Base-by-base conservation (phyloP, 2,888 invertebrate species). In the Callimorpha dominula region DNA sequence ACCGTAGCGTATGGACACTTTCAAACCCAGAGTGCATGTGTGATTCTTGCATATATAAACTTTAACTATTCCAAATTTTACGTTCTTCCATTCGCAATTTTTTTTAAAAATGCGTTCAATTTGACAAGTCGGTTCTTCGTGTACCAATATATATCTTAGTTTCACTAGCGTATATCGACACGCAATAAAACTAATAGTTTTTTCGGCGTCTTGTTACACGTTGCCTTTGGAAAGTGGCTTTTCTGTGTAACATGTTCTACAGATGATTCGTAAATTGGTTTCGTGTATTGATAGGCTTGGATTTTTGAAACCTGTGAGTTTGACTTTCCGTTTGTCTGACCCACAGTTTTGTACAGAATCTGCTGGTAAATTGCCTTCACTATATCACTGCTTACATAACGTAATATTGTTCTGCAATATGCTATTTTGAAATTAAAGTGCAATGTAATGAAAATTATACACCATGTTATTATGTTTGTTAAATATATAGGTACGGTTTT, bases 51-150 rank as follows among this genome's bases (percentile, higher is more conserved):
- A n/a, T n/a, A n/a, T n/a, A n/a, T n/a, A n/a, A n/a, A n/a, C n/a
- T n/a, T n/a, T n/a, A n/a, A n/a, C n/a, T n/a, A n/a, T n/a, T n/a
- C n/a, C n/a, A n/a, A n/a, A n/a, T n/a, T n/a, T n/a, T n/a, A n/a
- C n/a, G n/a, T n/a, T n/a, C n/a, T n/a, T n/a, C n/a, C n/a, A n/a
- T n/a, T n/a, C n/a, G n/a, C n/a, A n/a, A n/a, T n/a, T n/a, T n/a
- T n/a, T n/a, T n/a, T n/a, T n/a, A n/a, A n/a, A n/a, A 54, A n/a
- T 46, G 11, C 46, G 9, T 54, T n/a, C 54, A 54, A 54, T 54
- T n/a, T 7, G 3, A 0, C 4, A 54, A n/a, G n/a, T 54, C 9
- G 3, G 0, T n/a, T 0, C 17, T 54, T 7, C n/a, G 9, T 9
- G n/a, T n/a, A 1, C n/a, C 8, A 46, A 54, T n/a, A 49, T 14